phyloP scores from a whole-genome alignment of 2,888 invertebrate genomes.

The Drosophila prostipennis region DNA sequence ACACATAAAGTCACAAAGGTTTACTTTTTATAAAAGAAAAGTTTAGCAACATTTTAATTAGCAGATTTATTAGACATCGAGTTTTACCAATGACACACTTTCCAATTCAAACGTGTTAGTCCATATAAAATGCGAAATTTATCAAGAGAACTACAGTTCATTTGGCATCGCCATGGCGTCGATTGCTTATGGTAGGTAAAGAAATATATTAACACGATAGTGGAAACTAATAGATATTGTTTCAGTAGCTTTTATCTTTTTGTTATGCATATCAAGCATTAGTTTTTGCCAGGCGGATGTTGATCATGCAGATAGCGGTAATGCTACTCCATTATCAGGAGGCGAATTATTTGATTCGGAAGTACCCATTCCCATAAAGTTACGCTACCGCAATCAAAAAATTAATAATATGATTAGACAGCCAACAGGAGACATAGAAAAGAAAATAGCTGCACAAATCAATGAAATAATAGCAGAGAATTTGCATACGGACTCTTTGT shows the following conservation, averaged over 20 bases:
- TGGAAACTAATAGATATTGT: background rate
- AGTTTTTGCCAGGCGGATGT: background rate
- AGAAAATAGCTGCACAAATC: background rate
- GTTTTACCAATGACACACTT: background rate
- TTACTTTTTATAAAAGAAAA: background rate
- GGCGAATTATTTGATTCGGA: background rate
- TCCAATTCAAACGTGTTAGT: background rate
- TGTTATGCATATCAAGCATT: background rate
- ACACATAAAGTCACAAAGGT: background rate
- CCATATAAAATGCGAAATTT: constrained; percentile 4
- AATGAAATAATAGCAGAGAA: background rate
- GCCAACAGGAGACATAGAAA: background rate
- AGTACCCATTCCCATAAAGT: background rate
- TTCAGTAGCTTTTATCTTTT: background rate
- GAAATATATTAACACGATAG: background rate
- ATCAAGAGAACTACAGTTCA: background rate
- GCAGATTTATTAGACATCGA: background rate
- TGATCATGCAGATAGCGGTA: background rate
- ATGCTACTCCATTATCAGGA: background rate
- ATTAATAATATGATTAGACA: background rate
- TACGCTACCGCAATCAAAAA: background rate
- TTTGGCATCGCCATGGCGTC: constrained; percentile 1
- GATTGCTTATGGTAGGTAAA: background rate
- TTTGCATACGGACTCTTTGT: too few relatives aligned
- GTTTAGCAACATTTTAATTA: background rate